These are phyloP conservation scores for Tethea ocularis DNA, from an alignment of 2,888 invertebrate genomes.

Conservation along the genomic window DNA sequence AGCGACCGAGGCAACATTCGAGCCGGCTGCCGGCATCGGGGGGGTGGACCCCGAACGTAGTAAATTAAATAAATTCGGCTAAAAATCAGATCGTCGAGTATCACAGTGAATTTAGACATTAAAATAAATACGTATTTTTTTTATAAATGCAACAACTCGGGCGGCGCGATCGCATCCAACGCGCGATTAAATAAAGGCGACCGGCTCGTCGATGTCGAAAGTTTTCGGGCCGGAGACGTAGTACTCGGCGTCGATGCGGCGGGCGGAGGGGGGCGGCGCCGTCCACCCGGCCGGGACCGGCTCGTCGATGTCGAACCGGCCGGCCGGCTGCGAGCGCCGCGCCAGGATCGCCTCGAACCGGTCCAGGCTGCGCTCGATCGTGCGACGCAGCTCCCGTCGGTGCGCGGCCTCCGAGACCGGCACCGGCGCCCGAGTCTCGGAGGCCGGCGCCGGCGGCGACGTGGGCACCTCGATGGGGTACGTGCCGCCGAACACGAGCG, in stretches of 20 bases:
- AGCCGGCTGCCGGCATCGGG: background rate
- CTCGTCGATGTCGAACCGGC: constrained; percentile 47
- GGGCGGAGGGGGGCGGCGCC: constrained; percentile 23
- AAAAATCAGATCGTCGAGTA: constrained; percentile 12
- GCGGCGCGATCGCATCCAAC: background rate
- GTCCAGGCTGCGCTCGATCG: constrained; percentile 78
- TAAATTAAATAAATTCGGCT: background rate
- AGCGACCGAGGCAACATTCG: background rate
- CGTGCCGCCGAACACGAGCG: constrained; percentile 92
- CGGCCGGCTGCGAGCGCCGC: constrained; percentile 34
- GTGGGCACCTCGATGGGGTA: constrained; percentile 92
- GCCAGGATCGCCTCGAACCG: constrained; percentile 67
- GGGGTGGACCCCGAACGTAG: background rate
- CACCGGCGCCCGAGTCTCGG: constrained; percentile 20
- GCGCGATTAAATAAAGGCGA: constrained; percentile 39
- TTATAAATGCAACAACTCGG: background rate
- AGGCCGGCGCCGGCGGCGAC: constrained; percentile 36
- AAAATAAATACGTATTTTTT: background rate
- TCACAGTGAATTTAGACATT: background rate
- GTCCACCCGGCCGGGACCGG: constrained; percentile 23
- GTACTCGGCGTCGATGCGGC: constrained; percentile 42
- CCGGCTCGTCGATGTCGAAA: constrained; percentile 84
- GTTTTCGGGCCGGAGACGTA: constrained; percentile 78
- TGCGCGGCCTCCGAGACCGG: constrained; percentile 29
- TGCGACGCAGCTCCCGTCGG: constrained; percentile 52